phyloP scores from a whole-genome alignment of 2,113 vertebrate genomes.

The Eudyptes chrysolophus region DNA sequence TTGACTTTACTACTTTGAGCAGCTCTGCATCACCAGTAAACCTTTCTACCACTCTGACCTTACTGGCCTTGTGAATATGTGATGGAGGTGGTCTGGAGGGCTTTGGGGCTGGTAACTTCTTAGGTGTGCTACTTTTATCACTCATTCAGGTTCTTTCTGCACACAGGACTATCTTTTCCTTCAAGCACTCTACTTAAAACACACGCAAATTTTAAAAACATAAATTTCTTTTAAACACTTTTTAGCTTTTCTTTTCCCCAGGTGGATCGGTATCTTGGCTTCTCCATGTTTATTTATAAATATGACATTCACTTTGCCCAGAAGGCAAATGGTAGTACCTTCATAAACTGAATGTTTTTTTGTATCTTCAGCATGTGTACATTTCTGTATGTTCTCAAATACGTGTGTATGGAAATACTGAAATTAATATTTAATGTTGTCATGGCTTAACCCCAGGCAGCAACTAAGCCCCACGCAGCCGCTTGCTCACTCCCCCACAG shows the following conservation, averaged over 20 bases:
- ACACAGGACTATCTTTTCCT: background rate
- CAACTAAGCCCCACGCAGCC: too few relatives aligned
- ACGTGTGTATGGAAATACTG: background rate
- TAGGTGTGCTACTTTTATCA: background rate
- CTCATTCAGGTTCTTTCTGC: background rate
- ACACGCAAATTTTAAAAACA: background rate
- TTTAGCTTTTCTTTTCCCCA: background rate
- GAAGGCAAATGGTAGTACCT: background rate
- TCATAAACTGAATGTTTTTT: background rate
- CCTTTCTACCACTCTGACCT: background rate
- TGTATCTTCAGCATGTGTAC: background rate
- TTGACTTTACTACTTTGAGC: background rate
- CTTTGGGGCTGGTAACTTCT: background rate
- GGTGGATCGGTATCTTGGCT: background rate
- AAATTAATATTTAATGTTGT: background rate
- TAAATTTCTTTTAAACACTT: background rate
- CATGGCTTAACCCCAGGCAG: too few relatives aligned
- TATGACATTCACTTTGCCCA: background rate
- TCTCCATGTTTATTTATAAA: background rate
- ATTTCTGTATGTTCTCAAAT: background rate
- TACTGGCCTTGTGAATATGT: background rate
- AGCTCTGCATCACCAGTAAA: background rate
- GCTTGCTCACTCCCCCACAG: too few relatives aligned
- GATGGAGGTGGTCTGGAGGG: background rate
- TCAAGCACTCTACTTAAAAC: background rate